Conservation (phyloP, 1,140 invertebrate genomes). For the Euwallacea fornicatus region DNA sequence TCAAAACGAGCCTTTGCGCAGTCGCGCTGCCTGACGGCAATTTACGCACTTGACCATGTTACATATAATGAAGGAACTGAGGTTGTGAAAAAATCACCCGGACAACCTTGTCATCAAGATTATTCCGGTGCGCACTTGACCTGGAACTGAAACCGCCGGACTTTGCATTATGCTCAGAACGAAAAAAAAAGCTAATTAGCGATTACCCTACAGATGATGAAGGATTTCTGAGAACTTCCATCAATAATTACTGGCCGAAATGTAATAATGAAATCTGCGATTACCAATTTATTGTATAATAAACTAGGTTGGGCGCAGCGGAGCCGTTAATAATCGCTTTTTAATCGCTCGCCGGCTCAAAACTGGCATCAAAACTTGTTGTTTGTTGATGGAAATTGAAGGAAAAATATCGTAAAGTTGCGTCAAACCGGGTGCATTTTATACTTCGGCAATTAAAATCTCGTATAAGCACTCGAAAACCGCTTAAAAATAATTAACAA, state of each 20-base stretch:
- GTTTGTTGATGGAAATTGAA: not conserved
- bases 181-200: too few species aligned
- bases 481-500: too few species aligned
- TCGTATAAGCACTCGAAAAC: not conserved
- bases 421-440: not conserved
- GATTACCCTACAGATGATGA: too few species aligned
- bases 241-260: too few species aligned
- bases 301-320: not conserved
- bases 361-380: not conserved
- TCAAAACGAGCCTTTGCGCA: too few species aligned
- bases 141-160: too few species aligned
- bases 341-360: not conserved
- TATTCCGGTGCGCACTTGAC: slow-evolving; percentile 1
- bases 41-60: not conserved
- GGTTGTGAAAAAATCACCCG: not conserved
- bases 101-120: not conserved
- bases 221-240: too few species aligned
- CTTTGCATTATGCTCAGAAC: too few species aligned
- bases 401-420: not conserved
- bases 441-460: not conserved
- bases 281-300: too few species aligned
- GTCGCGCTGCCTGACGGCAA: too few species aligned
- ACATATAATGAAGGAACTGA: not conserved
- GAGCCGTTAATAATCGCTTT: not conserved
- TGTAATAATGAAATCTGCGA: too few species aligned